Conservation (phyloP, 2,888 invertebrate genomes). For the Piscicola geometra region DNA sequence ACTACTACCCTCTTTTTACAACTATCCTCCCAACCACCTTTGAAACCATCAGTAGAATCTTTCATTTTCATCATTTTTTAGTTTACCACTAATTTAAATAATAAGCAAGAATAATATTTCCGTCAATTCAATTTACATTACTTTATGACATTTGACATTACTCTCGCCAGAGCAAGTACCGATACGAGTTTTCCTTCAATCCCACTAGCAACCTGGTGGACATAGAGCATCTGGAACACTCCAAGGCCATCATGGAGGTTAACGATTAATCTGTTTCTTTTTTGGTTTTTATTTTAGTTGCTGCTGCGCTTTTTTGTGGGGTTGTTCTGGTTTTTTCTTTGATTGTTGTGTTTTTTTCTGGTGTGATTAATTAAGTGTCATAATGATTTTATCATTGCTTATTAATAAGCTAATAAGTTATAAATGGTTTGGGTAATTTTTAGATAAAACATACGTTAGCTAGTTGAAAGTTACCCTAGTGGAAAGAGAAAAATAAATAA, state of each 20-base stretch:
- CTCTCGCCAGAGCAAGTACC: constrained; percentile 26
- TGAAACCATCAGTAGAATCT: no score
- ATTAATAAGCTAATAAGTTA: no score
- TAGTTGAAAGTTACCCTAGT: no score
- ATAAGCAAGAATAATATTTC: neutral
- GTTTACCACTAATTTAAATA: neutral
- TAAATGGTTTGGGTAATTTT: no score
- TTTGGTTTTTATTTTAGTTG: neutral
- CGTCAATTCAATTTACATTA: no score
- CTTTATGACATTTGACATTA: neutral
- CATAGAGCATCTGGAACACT: constrained; percentile 23
- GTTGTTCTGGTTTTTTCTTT: no score
- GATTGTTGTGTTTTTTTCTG: no score
- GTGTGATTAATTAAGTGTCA: no score
- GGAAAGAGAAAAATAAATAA: no score
- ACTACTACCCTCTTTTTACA: no score
- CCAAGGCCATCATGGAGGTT: constrained; percentile 15
- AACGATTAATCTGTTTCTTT: neutral
- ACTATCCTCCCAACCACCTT: no score
- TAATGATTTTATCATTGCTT: no score
- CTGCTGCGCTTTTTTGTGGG: neutral
- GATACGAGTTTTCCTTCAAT: constrained; percentile 32
- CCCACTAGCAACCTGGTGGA: constrained; percentile 27
- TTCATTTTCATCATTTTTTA: neutral
- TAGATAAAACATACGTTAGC: neutral